These are phyloP conservation scores for Tinea pellionella DNA, from an alignment of 2,888 invertebrate species.

Conservation along the genomic window DNA sequence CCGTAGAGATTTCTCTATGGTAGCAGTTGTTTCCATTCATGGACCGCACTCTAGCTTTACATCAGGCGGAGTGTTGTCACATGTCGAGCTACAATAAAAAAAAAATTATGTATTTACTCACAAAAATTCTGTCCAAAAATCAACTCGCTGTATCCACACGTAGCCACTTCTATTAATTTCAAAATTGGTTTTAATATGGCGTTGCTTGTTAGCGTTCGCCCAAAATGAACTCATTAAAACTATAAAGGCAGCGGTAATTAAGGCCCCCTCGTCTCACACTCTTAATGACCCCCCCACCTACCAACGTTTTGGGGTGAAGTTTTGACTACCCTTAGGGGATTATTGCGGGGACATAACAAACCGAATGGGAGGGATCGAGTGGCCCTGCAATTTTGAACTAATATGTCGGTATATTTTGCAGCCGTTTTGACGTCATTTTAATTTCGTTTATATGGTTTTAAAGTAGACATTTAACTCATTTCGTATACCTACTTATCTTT, in stretches of 20 bases:
- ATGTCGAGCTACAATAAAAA: neutral
- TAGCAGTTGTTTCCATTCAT: too few species aligned
- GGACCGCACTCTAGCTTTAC: too few species aligned
- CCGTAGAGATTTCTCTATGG: too few species aligned
- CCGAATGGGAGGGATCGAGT: slow-evolving; percentile 29
- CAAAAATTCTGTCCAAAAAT: too few species aligned
- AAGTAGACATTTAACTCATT: neutral
- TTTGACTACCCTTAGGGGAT: slow-evolving; percentile 35
- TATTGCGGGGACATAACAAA: slow-evolving; percentile 50
- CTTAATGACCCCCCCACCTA: slow-evolving; percentile 27
- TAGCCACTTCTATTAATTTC: slow-evolving; percentile 56
- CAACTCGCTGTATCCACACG: neutral
- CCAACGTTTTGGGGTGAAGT: slow-evolving; percentile 31
- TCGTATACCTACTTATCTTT: too few species aligned
- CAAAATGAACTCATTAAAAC: slow-evolving; percentile 80
- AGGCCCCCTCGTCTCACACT: slow-evolving; percentile 35
- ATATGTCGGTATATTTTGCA: slow-evolving; percentile 53
- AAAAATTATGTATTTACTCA: neutral
- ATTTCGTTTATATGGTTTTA: neutral
- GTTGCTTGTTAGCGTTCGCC: slow-evolving; percentile 73
- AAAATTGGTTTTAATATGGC: slow-evolving; percentile 69
- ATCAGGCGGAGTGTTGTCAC: too few species aligned
- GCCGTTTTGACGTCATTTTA: neutral
- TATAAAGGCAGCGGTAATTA: slow-evolving; percentile 81
- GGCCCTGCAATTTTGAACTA: slow-evolving; percentile 63